A percentile compares a stretch with the other conserved stretches of the same genome.
Conservation (phyloP, 2,888 invertebrate genomes). For the Oligia fasciuncula region DNA sequence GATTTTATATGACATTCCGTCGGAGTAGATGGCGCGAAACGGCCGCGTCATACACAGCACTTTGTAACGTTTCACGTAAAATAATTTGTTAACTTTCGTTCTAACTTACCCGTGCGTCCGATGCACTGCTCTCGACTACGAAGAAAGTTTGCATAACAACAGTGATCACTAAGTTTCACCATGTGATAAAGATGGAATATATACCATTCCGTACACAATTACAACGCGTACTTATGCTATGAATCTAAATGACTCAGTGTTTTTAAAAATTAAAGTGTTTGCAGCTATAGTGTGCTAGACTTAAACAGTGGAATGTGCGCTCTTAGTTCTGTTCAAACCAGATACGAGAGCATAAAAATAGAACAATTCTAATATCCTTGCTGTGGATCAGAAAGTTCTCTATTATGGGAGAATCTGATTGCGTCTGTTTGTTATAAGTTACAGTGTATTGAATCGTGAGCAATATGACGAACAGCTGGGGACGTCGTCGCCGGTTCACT, state of each 20-base stretch:
- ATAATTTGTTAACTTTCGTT: conserved; percentile 75
- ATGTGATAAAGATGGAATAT: conserved; percentile 71
- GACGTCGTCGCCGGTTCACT: conserved; percentile 70
- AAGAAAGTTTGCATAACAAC: conserved; percentile 39
- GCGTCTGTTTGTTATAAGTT: conserved; percentile 68
- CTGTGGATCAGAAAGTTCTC: conserved; percentile 71
- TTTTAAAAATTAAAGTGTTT: conserved; percentile 80
- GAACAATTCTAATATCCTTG: conserved; percentile 71
- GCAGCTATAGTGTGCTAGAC: conserved; percentile 76
- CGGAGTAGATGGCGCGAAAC: conserved; percentile 75
- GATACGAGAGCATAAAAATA: conserved; percentile 75
- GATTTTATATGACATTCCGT: conserved; percentile 75
- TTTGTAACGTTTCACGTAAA: conserved; percentile 69
- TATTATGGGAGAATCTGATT: conserved; percentile 71
- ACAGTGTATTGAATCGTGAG: conserved; percentile 67
- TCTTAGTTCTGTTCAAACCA: conserved; percentile 69
- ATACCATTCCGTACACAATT: conserved; percentile 68
- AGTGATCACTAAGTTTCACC: conserved; percentile 57
- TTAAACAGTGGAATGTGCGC: conserved; percentile 78
- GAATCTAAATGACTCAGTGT: conserved; percentile 85
- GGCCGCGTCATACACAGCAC: conserved; percentile 75
- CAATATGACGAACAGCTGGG: conserved; percentile 77
- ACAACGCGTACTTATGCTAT: conserved; percentile 70
- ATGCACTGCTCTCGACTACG: conserved; percentile 31
- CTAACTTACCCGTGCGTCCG: conserved; percentile 66